Percentiles rank a stretch among this genome's conserved stretches.
phyloP scores from a whole-genome alignment of 2,888 invertebrate genomes.

The Stictocephala bisonia region DNA sequence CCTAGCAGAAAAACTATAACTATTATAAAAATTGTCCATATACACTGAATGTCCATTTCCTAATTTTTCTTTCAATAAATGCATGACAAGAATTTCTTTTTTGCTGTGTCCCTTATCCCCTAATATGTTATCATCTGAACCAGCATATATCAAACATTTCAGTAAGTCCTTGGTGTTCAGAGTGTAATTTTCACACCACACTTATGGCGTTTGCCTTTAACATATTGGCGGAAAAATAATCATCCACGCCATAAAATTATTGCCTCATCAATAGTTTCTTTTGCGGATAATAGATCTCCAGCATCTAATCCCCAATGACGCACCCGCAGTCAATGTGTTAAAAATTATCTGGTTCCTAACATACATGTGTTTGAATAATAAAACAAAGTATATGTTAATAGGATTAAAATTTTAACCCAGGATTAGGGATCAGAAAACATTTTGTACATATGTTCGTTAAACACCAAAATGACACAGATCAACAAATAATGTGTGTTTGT shows the following conservation, averaged over 20 bases:
- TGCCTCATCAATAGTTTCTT: neutral
- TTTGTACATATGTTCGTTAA: no score
- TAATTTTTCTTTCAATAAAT: slow-evolving; percentile 20
- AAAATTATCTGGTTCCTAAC: no score
- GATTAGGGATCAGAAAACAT: no score
- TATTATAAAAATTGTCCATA: slow-evolving; percentile 15
- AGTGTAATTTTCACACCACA: slow-evolving; percentile 31
- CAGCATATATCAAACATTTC: neutral
- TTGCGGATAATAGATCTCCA: neutral
- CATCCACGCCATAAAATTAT: neutral
- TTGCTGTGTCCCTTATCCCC: neutral
- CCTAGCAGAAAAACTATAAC: neutral
- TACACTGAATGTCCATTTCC: slow-evolving; percentile 13
- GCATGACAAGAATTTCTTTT: neutral
- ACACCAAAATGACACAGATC: no score
- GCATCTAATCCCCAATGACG: no score
- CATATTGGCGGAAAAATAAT: no score
- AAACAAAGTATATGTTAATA: no score
- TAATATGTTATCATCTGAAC: neutral
- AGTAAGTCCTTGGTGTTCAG: no score
- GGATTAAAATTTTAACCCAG: no score
- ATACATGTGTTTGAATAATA: no score
- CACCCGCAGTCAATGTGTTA: no score
- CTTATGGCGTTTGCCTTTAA: slow-evolving; percentile 7
- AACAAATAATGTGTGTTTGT: no score